Percentiles rank a stretch among this genome's conserved stretches.
phyloP scores from a whole-genome alignment of 2,797 vertebrate genomes.

The Melanotaenia parkinsoni region DNA sequence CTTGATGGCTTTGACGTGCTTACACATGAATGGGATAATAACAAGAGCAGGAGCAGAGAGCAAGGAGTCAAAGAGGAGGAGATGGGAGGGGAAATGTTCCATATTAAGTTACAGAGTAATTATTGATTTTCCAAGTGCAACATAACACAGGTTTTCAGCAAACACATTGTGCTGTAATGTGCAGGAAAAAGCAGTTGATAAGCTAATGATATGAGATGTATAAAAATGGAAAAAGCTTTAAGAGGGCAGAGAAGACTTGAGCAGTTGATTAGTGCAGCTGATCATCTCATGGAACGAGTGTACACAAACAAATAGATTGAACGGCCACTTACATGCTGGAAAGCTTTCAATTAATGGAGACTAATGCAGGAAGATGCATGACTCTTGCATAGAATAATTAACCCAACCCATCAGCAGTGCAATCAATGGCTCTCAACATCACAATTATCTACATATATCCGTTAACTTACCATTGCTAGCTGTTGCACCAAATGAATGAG shows the following conservation, averaged over 20 bases:
- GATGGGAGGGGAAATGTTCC: constrained; percentile 57
- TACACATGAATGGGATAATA: constrained; percentile 55
- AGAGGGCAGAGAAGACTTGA: constrained; percentile 47
- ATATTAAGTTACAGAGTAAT: constrained; percentile 70
- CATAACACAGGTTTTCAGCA: constrained; percentile 66
- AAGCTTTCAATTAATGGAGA: constrained; percentile 77
- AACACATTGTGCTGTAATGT: constrained; percentile 62
- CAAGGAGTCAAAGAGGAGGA: constrained; percentile 48
- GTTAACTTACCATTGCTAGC: constrained; percentile 47
- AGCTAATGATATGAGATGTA: constrained; percentile 64
- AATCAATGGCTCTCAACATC: constrained; percentile 68
- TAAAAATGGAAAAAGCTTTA: constrained; percentile 74
- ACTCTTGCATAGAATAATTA: constrained; percentile 72
- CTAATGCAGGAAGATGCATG: constrained; percentile 67
- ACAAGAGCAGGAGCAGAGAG: constrained; percentile 32
- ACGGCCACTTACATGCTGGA: constrained; percentile 66
- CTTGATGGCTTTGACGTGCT: constrained; percentile 63
- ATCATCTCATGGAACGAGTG: constrained; percentile 65
- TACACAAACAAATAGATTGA: constrained; percentile 64
- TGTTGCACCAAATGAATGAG: constrained; percentile 34
- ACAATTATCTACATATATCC: constrained; percentile 57
- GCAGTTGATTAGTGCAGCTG: constrained; percentile 66
- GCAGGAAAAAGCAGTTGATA: constrained; percentile 65
- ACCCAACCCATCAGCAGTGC: constrained; percentile 63
- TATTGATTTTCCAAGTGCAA: constrained; percentile 81